Percentiles rank a stretch among this genome's conserved stretches.
Conservation (phyloP, 1,140 invertebrate species). For the Caenorhabditis briggsae region DNA sequence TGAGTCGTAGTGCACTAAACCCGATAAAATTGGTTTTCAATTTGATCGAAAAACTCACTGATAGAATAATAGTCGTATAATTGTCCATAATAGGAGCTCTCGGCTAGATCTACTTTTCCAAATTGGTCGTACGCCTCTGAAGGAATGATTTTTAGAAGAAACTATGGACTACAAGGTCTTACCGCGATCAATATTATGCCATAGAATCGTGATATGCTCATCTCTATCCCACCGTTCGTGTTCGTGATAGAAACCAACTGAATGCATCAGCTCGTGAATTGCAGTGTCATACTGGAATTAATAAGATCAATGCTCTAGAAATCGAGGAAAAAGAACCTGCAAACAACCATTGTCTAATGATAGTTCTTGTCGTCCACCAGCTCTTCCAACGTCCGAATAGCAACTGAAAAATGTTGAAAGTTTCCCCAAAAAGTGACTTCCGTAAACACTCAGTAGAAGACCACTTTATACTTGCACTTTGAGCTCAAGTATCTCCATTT, state of each 20-base stretch:
- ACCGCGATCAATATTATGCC: conserved; percentile 82
- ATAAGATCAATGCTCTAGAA: neutral
- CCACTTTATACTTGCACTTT: too few species aligned
- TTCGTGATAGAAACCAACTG: conserved; percentile 82
- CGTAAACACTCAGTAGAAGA: too few species aligned
- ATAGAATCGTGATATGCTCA: conserved; percentile 82
- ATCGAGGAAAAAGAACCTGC: conserved; percentile 58
- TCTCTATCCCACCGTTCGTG: conserved; percentile 83
- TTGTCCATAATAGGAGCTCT: conserved; percentile 76
- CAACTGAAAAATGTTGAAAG: conserved; percentile 68
- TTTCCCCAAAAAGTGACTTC: too few species aligned
- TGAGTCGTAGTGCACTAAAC: conserved; percentile 71
- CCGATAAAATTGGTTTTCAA: neutral
- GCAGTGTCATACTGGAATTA: conserved; percentile 73
- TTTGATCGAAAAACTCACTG: neutral
- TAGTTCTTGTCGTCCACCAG: conserved; percentile 76
- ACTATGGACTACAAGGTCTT: neutral
- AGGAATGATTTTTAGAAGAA: conserved; percentile 34
- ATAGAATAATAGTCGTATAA: conserved; percentile 72
- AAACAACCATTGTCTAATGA: conserved; percentile 77
- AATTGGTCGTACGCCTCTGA: conserved; percentile 75
- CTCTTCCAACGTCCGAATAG: conserved; percentile 77
- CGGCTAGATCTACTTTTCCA: conserved; percentile 73
- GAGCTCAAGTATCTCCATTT: too few species aligned
- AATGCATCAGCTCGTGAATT: conserved; percentile 83